Base-by-base conservation (phyloP, 2,797 vertebrate genomes). In the Garrulus glandarius region DNA sequence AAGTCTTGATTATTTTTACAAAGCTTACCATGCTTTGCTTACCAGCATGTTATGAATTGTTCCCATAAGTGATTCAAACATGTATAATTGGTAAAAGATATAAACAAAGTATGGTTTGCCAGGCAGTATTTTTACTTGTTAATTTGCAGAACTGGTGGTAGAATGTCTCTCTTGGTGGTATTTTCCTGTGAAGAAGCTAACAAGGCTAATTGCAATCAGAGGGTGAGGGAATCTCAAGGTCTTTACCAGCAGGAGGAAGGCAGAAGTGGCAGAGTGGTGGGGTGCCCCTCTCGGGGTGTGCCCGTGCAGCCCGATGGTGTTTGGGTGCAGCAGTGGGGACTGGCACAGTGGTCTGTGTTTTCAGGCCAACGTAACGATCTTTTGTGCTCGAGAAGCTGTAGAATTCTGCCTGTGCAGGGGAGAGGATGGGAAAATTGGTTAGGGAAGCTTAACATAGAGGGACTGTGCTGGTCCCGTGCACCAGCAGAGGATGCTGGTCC, bases 1-100 rank as follows among this genome's bases (percentile, higher is more conserved):
- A 84, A 95, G 32, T 34, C 79, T 89, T 84, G 88, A 63, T 95
- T 89, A 49, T 92, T 96, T 96, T 95, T 91, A 74, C 90, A 46
- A 75, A 70, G 84, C 60, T 79, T 75, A 44, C 75, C 34, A 12
- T 36, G 56, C 56, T 57, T 57, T 57, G 56, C 83, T 95, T 89
- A 94, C 67, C 72, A 93, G 78, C 34, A 27, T 36, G 44, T 80
- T 94, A 46, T 63, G 63, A 94, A 89, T 44, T 8, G 0, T 79
- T 84, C 60, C 94, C 30, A 34, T 89, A 92, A 94, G 82, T 84
- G 34, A 92, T 95, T 96, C 52, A 95, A 92, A 84, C 29, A 13
- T 1, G 1, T 67, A 41, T 94, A 87, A 90, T 69, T 97, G 89
- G 80, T 88, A 85, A 92, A 96, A 92, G 75, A 87, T 93, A 85